Base-by-base conservation (phyloP, 2,888 invertebrate species). In the Teleiodes luculella region DNA sequence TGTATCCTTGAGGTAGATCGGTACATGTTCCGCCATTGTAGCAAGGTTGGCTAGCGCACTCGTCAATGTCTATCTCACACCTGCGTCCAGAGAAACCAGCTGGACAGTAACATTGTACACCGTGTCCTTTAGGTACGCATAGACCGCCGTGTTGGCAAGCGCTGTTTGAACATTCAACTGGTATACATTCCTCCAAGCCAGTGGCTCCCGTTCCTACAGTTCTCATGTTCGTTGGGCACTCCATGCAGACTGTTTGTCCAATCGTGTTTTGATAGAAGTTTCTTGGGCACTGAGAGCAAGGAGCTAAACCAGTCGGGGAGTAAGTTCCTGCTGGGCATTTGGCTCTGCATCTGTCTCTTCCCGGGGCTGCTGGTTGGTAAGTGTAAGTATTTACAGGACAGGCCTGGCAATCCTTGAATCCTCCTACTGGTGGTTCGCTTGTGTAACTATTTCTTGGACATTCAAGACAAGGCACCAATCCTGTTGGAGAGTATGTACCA, bases 401-500 rank as follows among this genome's bases (percentile, higher is more conserved):
- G 11, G 96, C 94, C 79, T 96, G 95, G 70, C 98, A 98, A 68
- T 97, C 97, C 77, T 96, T 97, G 80, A 95, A 97, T 20, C 97
- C 97, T 53, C 95, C 96, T 1, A 94, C 92, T 10, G 97, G 97
- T 57, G 97, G 97, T 78, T 95, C 95, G 0, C 93, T 93, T 0
- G 96, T 96, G 80, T 94, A 98, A 59, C 97, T 97, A 73, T 97
- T 97, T 63, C 96, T 92, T 1, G 98, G 96, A 83, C 98, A 98
- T 78, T 98, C 97, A 57, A 97, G 89, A 75, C 98, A 98, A 16
- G 98, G 96, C 3, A 97, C 97, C 65, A 98, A 90, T 45, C 98
- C 98, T 13, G 97, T 97, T 43, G 97, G 97, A 1, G 97, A 98
- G 80, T 97, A 98, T 18, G 98, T 98, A 56, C 98, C 98, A 73